Evolutionary conservation across 2,888 invertebrate genomes (phyloP).

Genomic region (Drosophila nigricruria): DNA sequence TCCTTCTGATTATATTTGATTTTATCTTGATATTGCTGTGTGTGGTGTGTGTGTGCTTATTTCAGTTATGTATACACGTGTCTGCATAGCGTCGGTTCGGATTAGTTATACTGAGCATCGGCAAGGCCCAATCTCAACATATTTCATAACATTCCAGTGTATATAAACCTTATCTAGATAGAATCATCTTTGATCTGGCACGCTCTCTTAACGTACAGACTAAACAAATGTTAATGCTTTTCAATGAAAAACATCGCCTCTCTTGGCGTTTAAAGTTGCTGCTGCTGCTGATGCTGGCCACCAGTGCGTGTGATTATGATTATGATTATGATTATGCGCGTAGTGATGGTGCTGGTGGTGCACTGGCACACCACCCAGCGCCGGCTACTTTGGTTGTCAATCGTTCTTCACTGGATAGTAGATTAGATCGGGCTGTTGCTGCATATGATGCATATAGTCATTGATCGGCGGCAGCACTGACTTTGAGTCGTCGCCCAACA

Average conservation of each 20-base stretch:
- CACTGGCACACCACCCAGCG: conserved; percentile 49
- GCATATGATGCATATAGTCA: conserved; percentile 84
- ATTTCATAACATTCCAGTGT: conserved; percentile 29
- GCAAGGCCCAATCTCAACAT: conserved; percentile 53
- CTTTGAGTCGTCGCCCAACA: conserved; percentile 82
- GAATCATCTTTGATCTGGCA: conserved; percentile 28
- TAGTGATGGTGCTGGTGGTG: conserved; percentile 49
- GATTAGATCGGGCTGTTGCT: conserved; percentile 83
- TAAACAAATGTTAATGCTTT: conserved; percentile 56
- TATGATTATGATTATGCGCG: conserved; percentile 60
- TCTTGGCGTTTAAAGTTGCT: conserved; percentile 72
- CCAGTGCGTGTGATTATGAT: conserved; percentile 70
- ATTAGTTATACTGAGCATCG: conserved; percentile 61
- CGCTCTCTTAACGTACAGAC: conserved; percentile 18
- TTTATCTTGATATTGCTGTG: conserved; percentile 4
- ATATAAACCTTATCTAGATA: conserved; percentile 50
- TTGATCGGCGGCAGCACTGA: conserved; percentile 84
- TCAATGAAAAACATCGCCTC: conserved; percentile 83
- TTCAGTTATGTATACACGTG: conserved; percentile 39
- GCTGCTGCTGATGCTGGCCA: conserved; percentile 77
- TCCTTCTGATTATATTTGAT: conserved; percentile 7
- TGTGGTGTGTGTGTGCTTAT: conserved; percentile 1
- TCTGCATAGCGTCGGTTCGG: conserved; percentile 69
- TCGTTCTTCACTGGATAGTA: conserved; percentile 85
- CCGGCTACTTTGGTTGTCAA: conserved; percentile 83